Evolutionary conservation across 2,797 vertebrate species (phyloP).

Genomic region (Tadarida brasiliensis): DNA sequence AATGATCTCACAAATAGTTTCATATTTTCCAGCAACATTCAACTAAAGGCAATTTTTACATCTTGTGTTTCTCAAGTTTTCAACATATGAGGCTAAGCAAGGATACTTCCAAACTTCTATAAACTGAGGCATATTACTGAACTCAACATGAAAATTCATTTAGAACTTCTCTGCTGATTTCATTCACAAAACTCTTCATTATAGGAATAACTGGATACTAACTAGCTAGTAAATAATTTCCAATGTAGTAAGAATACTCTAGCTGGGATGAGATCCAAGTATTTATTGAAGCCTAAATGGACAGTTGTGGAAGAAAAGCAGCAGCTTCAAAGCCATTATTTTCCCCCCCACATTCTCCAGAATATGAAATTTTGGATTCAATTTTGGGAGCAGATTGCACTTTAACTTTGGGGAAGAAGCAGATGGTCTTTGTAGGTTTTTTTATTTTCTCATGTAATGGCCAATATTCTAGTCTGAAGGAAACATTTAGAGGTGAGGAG

Average conservation of each 20-base stretch:
- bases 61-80: conserved; percentile 4
- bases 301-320: not conserved
- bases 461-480: not conserved
- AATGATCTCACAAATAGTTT: not conserved
- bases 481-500: not conserved
- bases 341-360: not conserved
- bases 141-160: not conserved
- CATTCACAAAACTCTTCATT: not conserved
- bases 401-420: not conserved
- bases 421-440: not conserved
- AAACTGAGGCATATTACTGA: not conserved
- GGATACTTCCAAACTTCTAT: not conserved
- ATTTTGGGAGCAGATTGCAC: conserved; percentile 13
- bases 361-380: conserved; percentile 11
- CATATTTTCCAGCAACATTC: not conserved
- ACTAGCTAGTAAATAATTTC: conserved; percentile 9
- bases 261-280: not conserved
- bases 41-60: not conserved
- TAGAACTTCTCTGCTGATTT: conserved; percentile 38
- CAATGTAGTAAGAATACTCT: not conserved
- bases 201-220: conserved; percentile 8
- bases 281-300: not conserved
- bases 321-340: not conserved
- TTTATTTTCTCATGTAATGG: not conserved
- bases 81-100: not conserved